These are phyloP conservation scores for Thelaira solivaga DNA, from an alignment of 2,888 invertebrate genomes.

Conservation along the genomic window DNA sequence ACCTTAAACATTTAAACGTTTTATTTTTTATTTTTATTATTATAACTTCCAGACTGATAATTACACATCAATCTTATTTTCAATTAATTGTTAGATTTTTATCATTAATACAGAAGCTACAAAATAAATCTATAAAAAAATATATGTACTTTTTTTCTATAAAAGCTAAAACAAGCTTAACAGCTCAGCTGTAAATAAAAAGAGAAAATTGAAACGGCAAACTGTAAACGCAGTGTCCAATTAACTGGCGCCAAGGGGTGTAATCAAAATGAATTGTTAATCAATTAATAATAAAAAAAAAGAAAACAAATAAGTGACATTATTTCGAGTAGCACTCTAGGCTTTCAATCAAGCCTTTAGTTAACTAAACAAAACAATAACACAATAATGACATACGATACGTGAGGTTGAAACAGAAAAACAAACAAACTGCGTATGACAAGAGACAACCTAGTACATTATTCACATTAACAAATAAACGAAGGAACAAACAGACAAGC, in stretches of 20 bases:
- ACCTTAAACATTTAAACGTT: not conserved
- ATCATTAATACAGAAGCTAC: slow-evolving; percentile 53
- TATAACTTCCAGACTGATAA: not conserved
- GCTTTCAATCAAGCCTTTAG: slow-evolving; percentile 51
- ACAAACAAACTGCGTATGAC: slow-evolving; percentile 11
- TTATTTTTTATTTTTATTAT: not conserved
- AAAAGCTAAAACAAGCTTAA: slow-evolving; percentile 28
- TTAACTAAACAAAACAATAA: not conserved
- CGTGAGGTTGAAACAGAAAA: slow-evolving; percentile 18
- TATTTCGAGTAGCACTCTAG: slow-evolving; percentile 43
- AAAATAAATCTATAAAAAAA: slow-evolving; percentile 21
- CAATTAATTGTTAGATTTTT: slow-evolving; percentile 39
- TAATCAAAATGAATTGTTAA: slow-evolving; percentile 50
- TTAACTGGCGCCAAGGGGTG: slow-evolving; percentile 60
- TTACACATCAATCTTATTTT: slow-evolving; percentile 40
- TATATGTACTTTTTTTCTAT: not conserved
- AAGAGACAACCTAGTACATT: slow-evolving; percentile 7
- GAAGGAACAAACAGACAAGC: not conserved
- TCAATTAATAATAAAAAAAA: slow-evolving; percentile 34
- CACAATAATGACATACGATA: slow-evolving; percentile 46
- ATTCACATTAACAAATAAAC: slow-evolving; percentile 9
- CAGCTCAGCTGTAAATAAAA: slow-evolving; percentile 3
- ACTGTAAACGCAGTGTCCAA: slow-evolving; percentile 24
- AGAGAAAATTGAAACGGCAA: slow-evolving; percentile 14
- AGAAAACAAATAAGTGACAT: slow-evolving; percentile 27